Evolutionary conservation across 2,888 invertebrate genomes (phyloP).

Genomic region (Lucinisca nassula): DNA sequence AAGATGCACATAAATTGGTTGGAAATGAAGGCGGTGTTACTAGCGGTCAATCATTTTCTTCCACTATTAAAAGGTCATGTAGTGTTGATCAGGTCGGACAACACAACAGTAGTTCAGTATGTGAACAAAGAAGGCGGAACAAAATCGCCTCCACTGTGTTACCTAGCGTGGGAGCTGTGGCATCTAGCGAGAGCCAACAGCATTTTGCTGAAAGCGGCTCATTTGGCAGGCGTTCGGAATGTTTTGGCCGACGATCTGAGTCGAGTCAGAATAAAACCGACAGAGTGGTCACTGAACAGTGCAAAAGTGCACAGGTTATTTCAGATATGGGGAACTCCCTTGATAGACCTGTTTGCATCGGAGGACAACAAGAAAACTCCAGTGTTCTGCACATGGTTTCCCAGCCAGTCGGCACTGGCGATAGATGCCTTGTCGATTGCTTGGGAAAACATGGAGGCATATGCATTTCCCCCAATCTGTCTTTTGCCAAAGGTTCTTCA

Average conservation of each 20-base stretch:
- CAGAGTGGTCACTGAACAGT: constrained; percentile 46
- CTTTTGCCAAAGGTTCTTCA: too few species aligned
- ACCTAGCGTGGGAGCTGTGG: background rate
- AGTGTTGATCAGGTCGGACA: constrained; percentile 47
- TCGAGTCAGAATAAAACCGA: constrained; percentile 7
- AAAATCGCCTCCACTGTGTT: constrained; percentile 41
- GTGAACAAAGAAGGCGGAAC: constrained; percentile 59
- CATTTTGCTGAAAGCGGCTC: constrained; percentile 25
- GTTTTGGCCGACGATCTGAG: constrained; percentile 29
- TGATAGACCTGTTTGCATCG: constrained; percentile 56
- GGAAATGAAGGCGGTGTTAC: constrained; percentile 34
- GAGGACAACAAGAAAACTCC: constrained; percentile 25
- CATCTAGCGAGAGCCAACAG: constrained; percentile 3
- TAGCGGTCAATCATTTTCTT: constrained; percentile 29
- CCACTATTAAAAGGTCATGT: constrained; percentile 6
- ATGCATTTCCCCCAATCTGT: constrained; percentile 57
- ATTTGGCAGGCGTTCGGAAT: constrained; percentile 34
- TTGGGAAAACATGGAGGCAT: constrained; percentile 56
- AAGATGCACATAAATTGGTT: constrained; percentile 41
- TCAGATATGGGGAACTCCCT: background rate
- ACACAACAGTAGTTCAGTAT: constrained; percentile 56
- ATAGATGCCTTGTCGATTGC: constrained; percentile 58
- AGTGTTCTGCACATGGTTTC: constrained; percentile 54
- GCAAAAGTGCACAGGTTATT: constrained; percentile 22
- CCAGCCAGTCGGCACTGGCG: constrained; percentile 31